Evolutionary conservation across 2,888 invertebrate species (phyloP), one percentile per base, ranked within the genome.

Genomic region (Trissoscelio sp.): DNA sequence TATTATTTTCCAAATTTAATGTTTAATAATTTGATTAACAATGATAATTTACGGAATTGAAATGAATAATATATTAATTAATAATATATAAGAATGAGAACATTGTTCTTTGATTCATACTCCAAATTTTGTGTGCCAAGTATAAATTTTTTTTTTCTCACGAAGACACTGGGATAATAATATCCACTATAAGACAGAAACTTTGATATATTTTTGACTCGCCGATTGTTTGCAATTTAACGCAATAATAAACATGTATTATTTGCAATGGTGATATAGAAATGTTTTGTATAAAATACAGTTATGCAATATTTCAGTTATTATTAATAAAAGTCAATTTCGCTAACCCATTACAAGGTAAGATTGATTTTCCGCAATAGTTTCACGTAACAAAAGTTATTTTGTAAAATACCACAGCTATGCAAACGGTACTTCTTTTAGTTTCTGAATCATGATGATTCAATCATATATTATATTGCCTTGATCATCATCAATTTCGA

Each of bases 361-460:
- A n/a, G n/a, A n/a, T n/a, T n/a, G n/a, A n/a, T n/a, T n/a, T n/a
- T n/a, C n/a, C n/a, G n/a, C n/a, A n/a, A n/a, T n/a, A n/a, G n/a
- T n/a, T n/a, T n/a, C 12, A 31, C n/a, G 42, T 39, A 37, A 53
- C 34, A 18, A 53, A 67, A 53, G 18, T 53, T 14, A 39, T 48
- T 48, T 12, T 11, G 39, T 3, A 39, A 39, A 39, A 39, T 39
- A 39, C 14, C 39, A 2, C 14, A 3, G 16, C 18, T n/a, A 18
- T 11, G 34, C 34, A 11, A 2, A 9, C 7, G 18, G 9, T 18
- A 3, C 55, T 31, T 48, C 53, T 67, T 79, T 79, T 79, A 79
- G 73, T 66, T 37, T 42, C 46, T 73, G 79, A 79, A 73, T 79
- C 79, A 79, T 67, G 66, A 2, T 9, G 53, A 69, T 77, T 77